Evolutionary conservation across 2,113 vertebrate genomes (phyloP), one percentile per base, ranked within the genome.

Genomic region (Vidua macroura): DNA sequence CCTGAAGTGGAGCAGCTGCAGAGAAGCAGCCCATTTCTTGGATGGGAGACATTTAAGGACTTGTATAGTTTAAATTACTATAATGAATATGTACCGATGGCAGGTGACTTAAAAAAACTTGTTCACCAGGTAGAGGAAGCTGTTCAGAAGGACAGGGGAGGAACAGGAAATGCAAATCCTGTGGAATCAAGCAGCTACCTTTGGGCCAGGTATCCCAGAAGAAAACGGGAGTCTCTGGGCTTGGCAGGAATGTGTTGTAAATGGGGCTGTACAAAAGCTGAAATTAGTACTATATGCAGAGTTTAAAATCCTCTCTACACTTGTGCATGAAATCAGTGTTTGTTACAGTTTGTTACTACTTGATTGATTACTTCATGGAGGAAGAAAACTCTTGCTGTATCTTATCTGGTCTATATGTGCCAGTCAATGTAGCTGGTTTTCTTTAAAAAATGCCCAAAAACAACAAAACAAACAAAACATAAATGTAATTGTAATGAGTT

Each of bases 221-320:
- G 92, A 91, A 99, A 98, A 97, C 97, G 98, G n/a, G 98, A 98
- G 83, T 98, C 98, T 53, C 76, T 98, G 80, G 98, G 98, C 13
- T 95, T 99, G 74, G 98, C 99, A 4, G 98, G 97, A 66, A 98
- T 98, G 93, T 99, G 99, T 96, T 99, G 99, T 44, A 98, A 83
- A 94, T 98, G 98, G 96, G 99, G 99, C 46, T 99, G 99, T 94
- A 99, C 98, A 22, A 99, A 98, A 96, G 97, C 98, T 48, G 98
- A 99, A 90, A 99, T 99, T 11, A 98, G 98, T 92, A 98, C 97
- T 23, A 96, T 99, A 95, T 99, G 99, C 94, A 99, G 98, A 98
- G 91, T 83, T 86, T 91, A 86, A 94, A 89, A 69, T 73, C 53
- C 17, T 77, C 35, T 78, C 56, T 82, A 48, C 23, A 69, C 33